Base-by-base conservation (phyloP, 2,797 vertebrate genomes). In the Clamator glandarius region DNA sequence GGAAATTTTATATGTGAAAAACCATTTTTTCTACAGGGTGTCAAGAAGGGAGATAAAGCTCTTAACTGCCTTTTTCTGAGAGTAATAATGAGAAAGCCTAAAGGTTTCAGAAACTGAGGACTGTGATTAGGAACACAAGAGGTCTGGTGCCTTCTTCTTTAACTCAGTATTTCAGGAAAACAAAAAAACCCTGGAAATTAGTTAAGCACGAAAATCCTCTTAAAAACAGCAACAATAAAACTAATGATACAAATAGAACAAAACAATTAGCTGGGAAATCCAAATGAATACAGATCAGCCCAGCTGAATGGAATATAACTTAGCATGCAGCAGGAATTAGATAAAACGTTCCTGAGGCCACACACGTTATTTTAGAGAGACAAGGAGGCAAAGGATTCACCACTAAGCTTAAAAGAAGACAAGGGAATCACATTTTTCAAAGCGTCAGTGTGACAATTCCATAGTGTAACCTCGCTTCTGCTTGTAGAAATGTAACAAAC, bases 181-280 rank as follows among this genome's bases (percentile, higher is more conserved):
- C 17, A 58, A 35, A 58, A 44, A 59, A 8, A 8, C 9, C n/a
- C n/a, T 61, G 19, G 61, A 54, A 92, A 93, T 62, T 21, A 62
- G 39, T 62, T 69, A 52, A 11, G 31, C 26, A 51, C 51, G 31
- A 85, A 86, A 89, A 94, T 5, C 18, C 31, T 88, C 23, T 88
- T 78, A 63, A 78, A 89, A 86, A 5, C 9, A 87, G 5, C 51
- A 73, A 73, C 66, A 91, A 78, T 88, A 76, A 85, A 94, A 61
- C 31, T 83, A 81, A 73, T 41, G 51, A 66, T 41, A 73, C 48
- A 87, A 50, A 62, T 18, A 72, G 33, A 89, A 36, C 26, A 74
- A 90, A 86, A 42, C 76, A 87, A 95, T 95, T 89, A 92, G 72
- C 21, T 89, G 55, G 79, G 93, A 92, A 84, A 89, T n/a, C 79